phyloP scores from a whole-genome alignment of 2,797 vertebrate genomes.

The Leuciscus waleckii region DNA sequence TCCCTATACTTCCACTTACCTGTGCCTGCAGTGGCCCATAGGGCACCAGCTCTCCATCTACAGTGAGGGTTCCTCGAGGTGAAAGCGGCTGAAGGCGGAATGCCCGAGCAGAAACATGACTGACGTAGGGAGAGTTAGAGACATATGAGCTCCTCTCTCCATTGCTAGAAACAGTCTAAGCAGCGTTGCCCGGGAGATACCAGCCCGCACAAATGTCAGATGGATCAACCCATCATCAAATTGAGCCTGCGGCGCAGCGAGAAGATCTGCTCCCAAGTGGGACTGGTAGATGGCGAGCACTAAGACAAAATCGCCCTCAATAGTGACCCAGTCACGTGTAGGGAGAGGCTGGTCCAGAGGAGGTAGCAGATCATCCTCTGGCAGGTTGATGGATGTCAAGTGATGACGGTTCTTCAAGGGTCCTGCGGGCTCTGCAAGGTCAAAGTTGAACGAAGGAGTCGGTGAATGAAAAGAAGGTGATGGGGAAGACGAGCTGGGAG shows the following conservation, averaged over 20 bases:
- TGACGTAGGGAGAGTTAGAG: constrained; percentile 83
- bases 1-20: constrained; percentile 66
- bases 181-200: constrained; percentile 87
- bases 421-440: constrained; percentile 73
- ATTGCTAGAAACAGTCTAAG: constrained; percentile 90
- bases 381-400: constrained; percentile 65
- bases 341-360: constrained; percentile 87
- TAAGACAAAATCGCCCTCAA: constrained; percentile 91
- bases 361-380: constrained; percentile 82
- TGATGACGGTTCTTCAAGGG: constrained; percentile 71
- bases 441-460: constrained; percentile 80
- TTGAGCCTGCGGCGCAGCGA: constrained; percentile 85
- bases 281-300: constrained; percentile 88
- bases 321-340: constrained; percentile 85
- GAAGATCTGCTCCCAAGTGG: constrained; percentile 88
- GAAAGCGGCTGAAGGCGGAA: constrained; percentile 92
- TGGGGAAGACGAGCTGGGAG: constrained; percentile 73
- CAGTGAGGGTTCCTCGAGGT: constrained; percentile 85
- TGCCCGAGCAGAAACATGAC: constrained; percentile 83
- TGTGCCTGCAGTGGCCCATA: constrained; percentile 92
- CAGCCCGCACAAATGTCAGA: constrained; percentile 86
- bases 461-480: constrained; percentile 73
- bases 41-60: constrained; percentile 91
- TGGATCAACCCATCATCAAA: constrained; percentile 91
- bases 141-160: constrained; percentile 87